phyloP scores from a whole-genome alignment of 2,888 invertebrate species.

The Metacarcinus magister region DNA sequence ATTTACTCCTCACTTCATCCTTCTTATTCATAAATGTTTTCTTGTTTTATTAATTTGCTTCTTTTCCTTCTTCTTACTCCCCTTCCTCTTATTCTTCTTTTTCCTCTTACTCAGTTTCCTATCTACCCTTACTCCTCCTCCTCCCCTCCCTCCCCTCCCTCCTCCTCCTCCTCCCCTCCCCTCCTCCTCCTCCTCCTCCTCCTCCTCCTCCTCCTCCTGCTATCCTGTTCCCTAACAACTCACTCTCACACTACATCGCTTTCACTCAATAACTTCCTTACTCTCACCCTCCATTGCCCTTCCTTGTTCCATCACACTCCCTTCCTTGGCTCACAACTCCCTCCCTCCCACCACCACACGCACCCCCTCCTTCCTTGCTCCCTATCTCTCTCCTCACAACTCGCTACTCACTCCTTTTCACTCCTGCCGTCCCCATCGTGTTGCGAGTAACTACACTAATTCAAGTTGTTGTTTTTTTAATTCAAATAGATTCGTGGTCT shows the following conservation, averaged over 20 bases:
- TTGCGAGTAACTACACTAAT: too few relatives aligned
- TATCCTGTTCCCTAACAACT: background rate
- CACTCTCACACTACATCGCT: background rate
- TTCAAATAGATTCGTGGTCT: too few relatives aligned
- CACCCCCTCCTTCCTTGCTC: too few relatives aligned
- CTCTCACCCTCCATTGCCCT: background rate
- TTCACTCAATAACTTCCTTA: background rate
- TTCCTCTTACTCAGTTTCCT: background rate
- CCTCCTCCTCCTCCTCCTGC: background rate
- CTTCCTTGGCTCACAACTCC: too few relatives aligned
- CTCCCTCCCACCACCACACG: background rate
- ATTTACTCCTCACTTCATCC: too few relatives aligned
- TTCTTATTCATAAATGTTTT: too few relatives aligned
- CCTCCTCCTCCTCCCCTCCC: background rate
- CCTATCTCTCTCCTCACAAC: too few relatives aligned
- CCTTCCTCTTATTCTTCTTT: background rate
- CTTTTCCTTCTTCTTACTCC: background rate
- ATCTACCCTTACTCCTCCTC: background rate
- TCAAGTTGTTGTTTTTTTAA: too few relatives aligned
- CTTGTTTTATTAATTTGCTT: too few relatives aligned
- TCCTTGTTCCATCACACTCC: background rate
- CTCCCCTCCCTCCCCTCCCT: background rate
- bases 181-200: background rate
- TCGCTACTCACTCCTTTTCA: too few relatives aligned
- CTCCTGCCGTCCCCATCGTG: too few relatives aligned